Conservation (phyloP, 1,140 invertebrate species). For the Nasonia longicornis region DNA sequence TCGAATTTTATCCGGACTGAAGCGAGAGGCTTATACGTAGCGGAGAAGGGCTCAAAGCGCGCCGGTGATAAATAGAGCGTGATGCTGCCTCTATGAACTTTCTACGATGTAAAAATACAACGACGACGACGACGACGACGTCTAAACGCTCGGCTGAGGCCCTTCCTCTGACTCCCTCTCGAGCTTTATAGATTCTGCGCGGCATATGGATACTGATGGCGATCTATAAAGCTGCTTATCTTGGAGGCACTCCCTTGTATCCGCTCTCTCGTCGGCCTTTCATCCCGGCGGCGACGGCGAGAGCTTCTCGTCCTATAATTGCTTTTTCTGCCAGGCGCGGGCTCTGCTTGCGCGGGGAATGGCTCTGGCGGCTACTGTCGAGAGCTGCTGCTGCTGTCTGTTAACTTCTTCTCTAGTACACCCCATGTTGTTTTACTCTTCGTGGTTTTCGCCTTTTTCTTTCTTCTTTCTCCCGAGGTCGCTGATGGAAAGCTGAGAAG, state of each 20-base stretch:
- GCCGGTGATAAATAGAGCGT: background rate
- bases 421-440: background rate
- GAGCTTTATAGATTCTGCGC: background rate
- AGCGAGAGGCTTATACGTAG: background rate
- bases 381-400: background rate
- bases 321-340: background rate
- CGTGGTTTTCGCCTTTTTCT: background rate
- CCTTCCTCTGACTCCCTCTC: conserved; percentile 37
- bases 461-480: background rate
- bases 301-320: background rate
- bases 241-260: conserved; percentile 19
- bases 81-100: background rate
- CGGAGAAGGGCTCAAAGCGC: background rate
- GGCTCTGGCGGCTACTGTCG: background rate
- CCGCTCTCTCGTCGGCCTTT: background rate
- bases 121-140: background rate
- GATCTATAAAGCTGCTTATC: background rate
- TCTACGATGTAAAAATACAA: background rate
- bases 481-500: too few relatives aligned
- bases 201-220: background rate
- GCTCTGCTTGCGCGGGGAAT: background rate
- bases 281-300: background rate
- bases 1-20: background rate
- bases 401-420: too few relatives aligned
- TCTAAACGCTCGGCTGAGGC: conserved; percentile 46